Base-by-base conservation (phyloP, 2,888 invertebrate genomes). In the Stegophylla sp. region DNA sequence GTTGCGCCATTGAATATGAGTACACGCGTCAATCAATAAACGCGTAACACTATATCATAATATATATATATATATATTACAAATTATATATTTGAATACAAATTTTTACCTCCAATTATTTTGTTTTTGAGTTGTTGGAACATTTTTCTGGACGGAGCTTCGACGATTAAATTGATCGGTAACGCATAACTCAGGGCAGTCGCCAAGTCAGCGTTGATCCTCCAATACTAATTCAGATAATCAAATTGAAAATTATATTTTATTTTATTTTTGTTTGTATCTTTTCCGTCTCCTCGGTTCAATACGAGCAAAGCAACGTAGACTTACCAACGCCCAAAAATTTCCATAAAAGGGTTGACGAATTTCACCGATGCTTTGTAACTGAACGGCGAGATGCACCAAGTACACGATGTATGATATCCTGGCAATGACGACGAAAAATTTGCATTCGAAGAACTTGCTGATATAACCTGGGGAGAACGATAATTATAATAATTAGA, bases 201-300 rank as follows among this genome's bases (percentile, higher is more conserved):
- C 7, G 34, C 23, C 20, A 74, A 1, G 12, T 74, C 74, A 10
- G 48, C 74, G 12, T 63, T 63, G 23, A 51, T 51, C 51, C 64
- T 34, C 74, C 74, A 74, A 51, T 34, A 51, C 74, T 74, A 63
- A 9, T n/a, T n/a, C n/a, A n/a, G n/a, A n/a, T n/a, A 61, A n/a
- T n/a, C 0, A 26, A 26, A 41, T 23, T 59, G 1, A 26, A 20
- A 59, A 26, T 59, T 10, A 1, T 51, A 12, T 13, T 51, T 51
- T 3, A 51, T 15, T 7, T 15, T 51, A n/a, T n/a, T n/a, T n/a
- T n/a, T n/a, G n/a, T n/a, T n/a, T n/a, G n/a, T n/a, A n/a, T n/a
- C n/a, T n/a, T n/a, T n/a, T n/a, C 15, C 15, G 51, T 51, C 15
- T 7, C 51, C 17, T 51, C 10, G 43, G 43, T 51, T 3, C 51